These are phyloP conservation scores for Aleiodes sp. DNA, from an alignment of 1,140 invertebrate genomes.

Conservation along the genomic window DNA sequence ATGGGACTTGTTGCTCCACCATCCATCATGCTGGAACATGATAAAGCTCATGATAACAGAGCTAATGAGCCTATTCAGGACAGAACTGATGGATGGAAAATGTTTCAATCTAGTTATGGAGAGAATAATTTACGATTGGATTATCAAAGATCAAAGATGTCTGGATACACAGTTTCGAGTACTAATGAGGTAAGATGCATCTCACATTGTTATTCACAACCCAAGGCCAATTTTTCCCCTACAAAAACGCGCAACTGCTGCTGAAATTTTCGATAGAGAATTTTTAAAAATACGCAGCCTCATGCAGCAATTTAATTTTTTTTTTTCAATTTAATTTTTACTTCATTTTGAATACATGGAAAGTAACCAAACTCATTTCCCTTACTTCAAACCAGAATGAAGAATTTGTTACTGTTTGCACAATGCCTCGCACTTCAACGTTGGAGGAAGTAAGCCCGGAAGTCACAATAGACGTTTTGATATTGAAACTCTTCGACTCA, in stretches of 20 bases:
- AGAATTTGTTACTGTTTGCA: constrained; percentile 45
- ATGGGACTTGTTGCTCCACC: constrained; percentile 62
- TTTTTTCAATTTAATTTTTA: background rate
- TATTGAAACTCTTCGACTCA: constrained; percentile 70
- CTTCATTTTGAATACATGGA: background rate
- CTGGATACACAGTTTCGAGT: too few species aligned
- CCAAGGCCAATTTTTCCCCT: too few species aligned
- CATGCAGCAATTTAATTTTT: too few species aligned
- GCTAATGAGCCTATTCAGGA: constrained; percentile 25
- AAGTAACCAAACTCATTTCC: background rate
- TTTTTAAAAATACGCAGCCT: too few species aligned
- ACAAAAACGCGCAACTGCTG: too few species aligned
- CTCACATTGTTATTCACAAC: too few species aligned
- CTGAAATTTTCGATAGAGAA: too few species aligned
- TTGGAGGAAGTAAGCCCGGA: constrained; percentile 54
- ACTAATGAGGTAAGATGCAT: too few species aligned
- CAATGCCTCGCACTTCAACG: constrained; percentile 43
- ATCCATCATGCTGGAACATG: constrained; percentile 3
- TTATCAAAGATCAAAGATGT: background rate
- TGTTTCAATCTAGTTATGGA: constrained; percentile 55
- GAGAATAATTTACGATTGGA: constrained; percentile 36
- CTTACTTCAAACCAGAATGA: constrained; percentile 14
- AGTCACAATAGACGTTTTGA: constrained; percentile 64
- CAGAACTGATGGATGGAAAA: constrained; percentile 50
- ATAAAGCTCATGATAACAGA: background rate